Conservation (phyloP, 1,140 invertebrate species). For the Drosophila mojavensis region DNA sequence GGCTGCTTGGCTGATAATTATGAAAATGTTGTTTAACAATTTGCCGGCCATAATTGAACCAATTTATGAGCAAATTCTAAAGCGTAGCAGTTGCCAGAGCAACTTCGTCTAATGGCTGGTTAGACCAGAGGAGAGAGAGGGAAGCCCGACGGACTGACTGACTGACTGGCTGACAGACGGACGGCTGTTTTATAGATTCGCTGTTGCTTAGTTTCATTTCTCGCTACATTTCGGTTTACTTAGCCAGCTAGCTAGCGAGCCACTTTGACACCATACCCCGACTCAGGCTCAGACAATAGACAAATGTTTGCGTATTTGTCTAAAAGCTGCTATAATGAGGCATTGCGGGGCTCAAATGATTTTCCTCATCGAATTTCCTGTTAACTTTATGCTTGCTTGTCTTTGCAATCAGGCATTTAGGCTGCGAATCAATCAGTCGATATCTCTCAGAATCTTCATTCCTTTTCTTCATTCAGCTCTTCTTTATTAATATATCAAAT, state of each 20-base stretch:
- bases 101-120: not conserved
- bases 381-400: too few relatives aligned
- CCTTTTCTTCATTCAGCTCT: too few relatives aligned
- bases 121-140: not conserved
- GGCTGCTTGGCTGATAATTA: constrained; percentile 46
- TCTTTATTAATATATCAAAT: not conserved
- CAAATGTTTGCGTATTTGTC: not conserved
- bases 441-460: too few relatives aligned
- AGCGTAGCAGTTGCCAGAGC: constrained; percentile 5
- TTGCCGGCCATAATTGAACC: constrained; percentile 50
- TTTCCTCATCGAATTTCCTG: too few relatives aligned
- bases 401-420: not conserved
- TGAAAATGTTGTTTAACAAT: constrained; percentile 54
- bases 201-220: constrained; percentile 21
- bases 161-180: not conserved
- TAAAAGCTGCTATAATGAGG: not conserved
- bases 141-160: not conserved
- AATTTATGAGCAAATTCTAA: constrained; percentile 34
- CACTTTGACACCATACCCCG: not conserved
- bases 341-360: not conserved
- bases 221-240: constrained; percentile 8
- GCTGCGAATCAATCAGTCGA: not conserved
- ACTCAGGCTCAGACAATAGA: not conserved
- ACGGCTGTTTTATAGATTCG: not conserved
- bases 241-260: not conserved